Evolutionary conservation across 2,888 invertebrate species (phyloP).

Genomic region (Patella depressa): DNA sequence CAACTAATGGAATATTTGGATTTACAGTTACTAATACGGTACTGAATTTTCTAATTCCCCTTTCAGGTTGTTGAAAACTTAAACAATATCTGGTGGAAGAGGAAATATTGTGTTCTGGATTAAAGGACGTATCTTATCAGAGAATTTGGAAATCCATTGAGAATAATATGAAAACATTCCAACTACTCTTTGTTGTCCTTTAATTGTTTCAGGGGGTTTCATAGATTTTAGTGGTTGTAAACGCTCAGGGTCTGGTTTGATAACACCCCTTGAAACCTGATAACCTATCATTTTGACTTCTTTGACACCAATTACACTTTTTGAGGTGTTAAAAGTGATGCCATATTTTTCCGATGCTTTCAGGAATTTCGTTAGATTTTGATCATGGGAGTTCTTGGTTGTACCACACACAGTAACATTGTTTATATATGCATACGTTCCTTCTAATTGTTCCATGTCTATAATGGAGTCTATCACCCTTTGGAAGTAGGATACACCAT

Average conservation of each 20-base stretch:
- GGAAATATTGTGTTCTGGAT: constrained; percentile 12
- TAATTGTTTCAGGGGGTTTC: background rate
- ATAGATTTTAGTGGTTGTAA: background rate
- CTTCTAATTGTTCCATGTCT: background rate
- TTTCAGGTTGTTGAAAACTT: constrained; percentile 16
- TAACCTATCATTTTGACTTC: background rate
- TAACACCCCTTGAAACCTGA: background rate
- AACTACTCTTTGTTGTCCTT: constrained; percentile 12
- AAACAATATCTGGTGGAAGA: constrained; percentile 2
- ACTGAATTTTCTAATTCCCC: constrained; percentile 14
- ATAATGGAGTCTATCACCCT: background rate
- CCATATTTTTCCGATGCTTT: background rate
- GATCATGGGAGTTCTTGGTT: background rate
- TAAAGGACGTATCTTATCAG: too few relatives aligned
- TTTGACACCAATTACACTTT: background rate
- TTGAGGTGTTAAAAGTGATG: constrained; percentile 1
- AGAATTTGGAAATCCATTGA: constrained; percentile 21
- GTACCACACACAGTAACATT: background rate
- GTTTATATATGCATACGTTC: background rate
- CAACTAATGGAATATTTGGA: constrained; percentile 13
- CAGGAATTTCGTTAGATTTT: background rate
- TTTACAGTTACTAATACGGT: background rate
- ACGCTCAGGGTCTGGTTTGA: background rate
- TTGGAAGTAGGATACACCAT: background rate
- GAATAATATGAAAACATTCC: constrained; percentile 26